Base-by-base conservation (phyloP, 2,888 invertebrate genomes). In the Parascotia fuliginaria region DNA sequence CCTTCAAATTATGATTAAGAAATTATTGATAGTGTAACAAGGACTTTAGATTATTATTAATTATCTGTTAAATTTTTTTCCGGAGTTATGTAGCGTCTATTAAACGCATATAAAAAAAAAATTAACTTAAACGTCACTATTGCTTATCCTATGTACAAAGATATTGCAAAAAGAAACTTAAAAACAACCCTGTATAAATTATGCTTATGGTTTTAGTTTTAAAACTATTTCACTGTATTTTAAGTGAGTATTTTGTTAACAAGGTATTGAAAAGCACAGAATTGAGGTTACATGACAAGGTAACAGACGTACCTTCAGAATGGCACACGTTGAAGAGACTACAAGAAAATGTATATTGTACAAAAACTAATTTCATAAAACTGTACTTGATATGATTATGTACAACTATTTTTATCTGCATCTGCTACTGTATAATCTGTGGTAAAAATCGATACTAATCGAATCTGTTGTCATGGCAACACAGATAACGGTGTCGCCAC, bases 151-250 rank as follows among this genome's bases (percentile, higher is more conserved):
- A 76, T 66, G 70, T 70, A 72, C 64, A 66, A 36, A 65, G 45
- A 46, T 70, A 68, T 71, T 70, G 72, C 71, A 73, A 77, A 73
- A 73, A 72, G 75, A 77, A 72, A 63, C 79, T 84, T 83, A 83
- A 86, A 83, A 87, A 88, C 89, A 91, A 90, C 90, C 90, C 91
- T 90, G 91, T 89, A 90, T 89, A 90, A 89, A 90, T 90, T 89
- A 91, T 90, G 88, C 90, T 88, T 89, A 89, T 75, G 81, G 85
- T 86, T 85, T 79, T 85, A 83, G 72, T 78, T 80, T 81, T 81
- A 78, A 63, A 81, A 79, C 86, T 89, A 90, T 86, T 86, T 74
- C 67, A 81, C 79, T 85, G 86, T 82, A 81, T 77, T 67, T 80
- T 79, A 81, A 79, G 88, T 90, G 90, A 90, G 90, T 90, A 90